Conservation (phyloP, 2,113 vertebrate species). For the Collichthys lucidus region DNA sequence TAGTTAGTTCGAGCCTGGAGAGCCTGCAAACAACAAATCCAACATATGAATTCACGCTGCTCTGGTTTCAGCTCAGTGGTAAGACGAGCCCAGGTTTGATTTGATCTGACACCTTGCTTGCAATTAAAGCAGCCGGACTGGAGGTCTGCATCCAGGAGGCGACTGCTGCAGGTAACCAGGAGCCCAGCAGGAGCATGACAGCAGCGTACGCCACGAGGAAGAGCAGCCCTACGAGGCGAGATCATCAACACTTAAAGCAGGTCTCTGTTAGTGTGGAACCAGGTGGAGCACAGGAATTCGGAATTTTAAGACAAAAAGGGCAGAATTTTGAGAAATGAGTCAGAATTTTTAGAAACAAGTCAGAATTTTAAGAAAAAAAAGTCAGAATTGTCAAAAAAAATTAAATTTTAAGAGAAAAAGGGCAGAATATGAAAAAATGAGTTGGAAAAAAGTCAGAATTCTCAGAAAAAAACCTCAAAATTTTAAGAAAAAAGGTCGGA, state of each 20-base stretch:
- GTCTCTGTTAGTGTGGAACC: not conserved
- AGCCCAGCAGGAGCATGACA: constrained; percentile 78
- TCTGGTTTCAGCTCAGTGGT: not conserved
- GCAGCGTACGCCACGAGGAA: constrained; percentile 69
- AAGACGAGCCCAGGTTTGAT: not conserved
- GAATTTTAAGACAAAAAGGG: no score
- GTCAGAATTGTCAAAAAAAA: no score
- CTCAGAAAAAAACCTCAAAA: no score
- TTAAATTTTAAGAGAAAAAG: no score
- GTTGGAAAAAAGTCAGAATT: no score
- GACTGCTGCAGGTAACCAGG: constrained; percentile 64
- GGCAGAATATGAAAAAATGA: no score
- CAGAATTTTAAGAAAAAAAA: no score
- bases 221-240: constrained; percentile 63
- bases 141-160: constrained; percentile 80
- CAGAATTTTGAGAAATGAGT: no score
- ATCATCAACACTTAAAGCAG: not conserved
- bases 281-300: no score
- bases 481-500: no score
- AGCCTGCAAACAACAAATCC: constrained; percentile 74
- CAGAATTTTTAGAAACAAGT: no score
- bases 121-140: constrained; percentile 79
- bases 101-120: constrained; percentile 81
- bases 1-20: constrained; percentile 86
- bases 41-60: not conserved